Evolutionary conservation across 2,797 vertebrate genomes (phyloP).

Genomic region (Thunnus albacares): DNA sequence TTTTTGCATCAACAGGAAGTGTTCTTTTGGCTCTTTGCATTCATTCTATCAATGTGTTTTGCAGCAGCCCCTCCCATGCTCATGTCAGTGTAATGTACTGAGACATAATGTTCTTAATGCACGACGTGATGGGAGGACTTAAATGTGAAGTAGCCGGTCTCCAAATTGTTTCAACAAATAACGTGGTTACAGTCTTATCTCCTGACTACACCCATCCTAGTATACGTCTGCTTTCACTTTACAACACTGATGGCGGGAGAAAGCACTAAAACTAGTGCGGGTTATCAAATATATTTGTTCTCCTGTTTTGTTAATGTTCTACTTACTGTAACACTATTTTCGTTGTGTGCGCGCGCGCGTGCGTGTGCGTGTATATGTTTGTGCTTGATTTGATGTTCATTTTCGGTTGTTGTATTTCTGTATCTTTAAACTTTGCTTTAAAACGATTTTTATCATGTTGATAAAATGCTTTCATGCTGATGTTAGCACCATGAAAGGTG

Average conservation of each 20-base stretch:
- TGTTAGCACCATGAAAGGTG: background rate
- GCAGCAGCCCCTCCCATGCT: constrained; percentile 81
- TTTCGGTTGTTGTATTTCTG: too few relatives aligned
- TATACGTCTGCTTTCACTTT: constrained; percentile 18
- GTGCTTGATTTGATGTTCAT: too few relatives aligned
- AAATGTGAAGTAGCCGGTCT: constrained; percentile 16
- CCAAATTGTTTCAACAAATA: constrained; percentile 27
- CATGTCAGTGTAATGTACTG: constrained; percentile 60
- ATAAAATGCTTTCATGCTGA: background rate
- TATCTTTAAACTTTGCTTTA: background rate
- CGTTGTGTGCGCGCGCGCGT: too few relatives aligned
- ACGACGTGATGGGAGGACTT: constrained; percentile 34
- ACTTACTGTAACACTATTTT: background rate
- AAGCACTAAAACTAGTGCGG: background rate
- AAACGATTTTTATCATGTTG: background rate
- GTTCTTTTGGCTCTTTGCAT: constrained; percentile 84
- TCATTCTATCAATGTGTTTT: constrained; percentile 80
- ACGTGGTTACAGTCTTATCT: constrained; percentile 21
- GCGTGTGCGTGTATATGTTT: too few relatives aligned
- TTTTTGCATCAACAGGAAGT: constrained; percentile 89
- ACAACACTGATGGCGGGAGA: background rate
- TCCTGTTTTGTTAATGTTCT: background rate
- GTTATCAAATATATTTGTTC: background rate
- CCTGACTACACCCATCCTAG: constrained; percentile 17
- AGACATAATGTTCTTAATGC: constrained; percentile 70